These are phyloP conservation scores for Muscicapa striata DNA, from an alignment of 2,797 vertebrate species.

Conservation along the genomic window DNA sequence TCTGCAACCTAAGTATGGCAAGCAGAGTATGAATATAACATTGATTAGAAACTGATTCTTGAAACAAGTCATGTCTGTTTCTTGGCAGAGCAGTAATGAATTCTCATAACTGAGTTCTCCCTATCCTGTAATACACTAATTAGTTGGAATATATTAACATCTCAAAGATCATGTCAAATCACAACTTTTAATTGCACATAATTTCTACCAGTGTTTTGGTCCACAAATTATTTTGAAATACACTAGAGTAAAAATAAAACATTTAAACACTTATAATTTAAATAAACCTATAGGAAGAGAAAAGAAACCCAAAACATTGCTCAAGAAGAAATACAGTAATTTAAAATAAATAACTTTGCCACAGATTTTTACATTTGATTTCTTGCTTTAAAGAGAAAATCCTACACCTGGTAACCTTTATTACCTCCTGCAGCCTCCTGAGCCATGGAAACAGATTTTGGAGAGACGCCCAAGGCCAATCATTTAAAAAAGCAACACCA, in stretches of 20 bases:
- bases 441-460: not conserved
- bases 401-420: not conserved
- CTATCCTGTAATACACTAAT: not conserved
- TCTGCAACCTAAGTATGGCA: not conserved
- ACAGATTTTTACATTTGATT: not conserved
- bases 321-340: not conserved
- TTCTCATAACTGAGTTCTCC: not conserved
- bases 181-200: slow-evolving; percentile 4
- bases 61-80: not conserved
- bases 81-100: not conserved
- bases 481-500: not conserved
- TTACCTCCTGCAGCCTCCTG: not conserved
- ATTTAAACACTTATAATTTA: not conserved
- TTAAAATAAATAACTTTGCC: not conserved
- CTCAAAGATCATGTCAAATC: slow-evolving; percentile 12
- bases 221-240: not conserved
- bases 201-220: not conserved
- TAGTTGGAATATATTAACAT: not conserved
- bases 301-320: not conserved
- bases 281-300: not conserved
- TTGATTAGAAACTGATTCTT: slow-evolving; percentile 4
- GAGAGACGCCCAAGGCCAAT: not conserved
- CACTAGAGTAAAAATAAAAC: not conserved
- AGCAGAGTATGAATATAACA: not conserved
- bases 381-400: not conserved